Percentiles rank a stretch among this genome's conserved stretches.
These are phyloP conservation scores for Isoperla grammatica DNA, from an alignment of 2,888 invertebrate species.

Conservation along the genomic window DNA sequence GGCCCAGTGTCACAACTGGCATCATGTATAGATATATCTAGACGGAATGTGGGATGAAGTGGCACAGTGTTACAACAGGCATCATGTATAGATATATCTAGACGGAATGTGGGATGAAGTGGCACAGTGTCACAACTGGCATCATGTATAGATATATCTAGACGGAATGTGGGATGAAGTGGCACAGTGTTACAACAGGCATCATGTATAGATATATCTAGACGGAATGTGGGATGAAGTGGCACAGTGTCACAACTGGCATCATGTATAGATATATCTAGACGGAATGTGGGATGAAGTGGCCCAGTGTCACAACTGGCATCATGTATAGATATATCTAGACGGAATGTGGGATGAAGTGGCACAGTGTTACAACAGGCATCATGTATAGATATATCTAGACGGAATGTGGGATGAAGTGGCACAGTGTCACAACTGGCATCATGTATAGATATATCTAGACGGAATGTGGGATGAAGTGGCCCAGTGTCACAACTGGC, in stretches of 20 bases:
- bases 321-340: too few relatives aligned
- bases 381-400: too few relatives aligned
- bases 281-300: slow-evolving; percentile 2
- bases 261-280: too few relatives aligned
- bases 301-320: slow-evolving; percentile 5
- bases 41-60: slow-evolving; percentile 2
- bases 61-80: slow-evolving; percentile 2
- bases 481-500: slow-evolving; percentile 5
- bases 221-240: slow-evolving; percentile 2
- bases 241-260: slow-evolving; percentile 6
- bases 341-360: slow-evolving; percentile 2
- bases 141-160: too few relatives aligned
- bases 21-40: too few relatives aligned
- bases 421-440: slow-evolving; percentile 6
- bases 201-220: too few relatives aligned
- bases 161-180: slow-evolving; percentile 2
- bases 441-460: too few relatives aligned
- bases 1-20: slow-evolving; percentile 5
- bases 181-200: slow-evolving; percentile 2
- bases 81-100: too few relatives aligned
- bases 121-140: slow-evolving; percentile 6
- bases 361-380: slow-evolving; percentile 2
- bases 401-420: slow-evolving; percentile 2
- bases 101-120: slow-evolving; percentile 2
- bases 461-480: slow-evolving; percentile 2